Percentiles rank a stretch among this genome's conserved stretches.
Conservation (phyloP, 2,113 vertebrate species). For the Chinchilla lanigera region DNA sequence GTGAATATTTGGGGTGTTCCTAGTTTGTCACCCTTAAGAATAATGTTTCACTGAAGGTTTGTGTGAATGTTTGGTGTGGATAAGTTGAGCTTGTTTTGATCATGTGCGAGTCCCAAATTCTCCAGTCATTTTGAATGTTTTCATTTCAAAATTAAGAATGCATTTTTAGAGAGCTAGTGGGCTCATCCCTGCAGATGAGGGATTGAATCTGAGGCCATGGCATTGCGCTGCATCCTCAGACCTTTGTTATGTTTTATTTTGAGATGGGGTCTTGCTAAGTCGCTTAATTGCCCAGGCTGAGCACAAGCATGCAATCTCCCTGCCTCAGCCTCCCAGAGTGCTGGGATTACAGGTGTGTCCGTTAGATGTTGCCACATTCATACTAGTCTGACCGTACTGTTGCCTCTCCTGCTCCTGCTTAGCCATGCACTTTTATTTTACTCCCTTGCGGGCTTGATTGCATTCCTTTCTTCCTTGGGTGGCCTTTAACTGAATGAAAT, state of each 20-base stretch:
- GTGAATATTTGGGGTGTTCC: not conserved
- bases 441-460: rapidly evolving
- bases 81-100: not conserved
- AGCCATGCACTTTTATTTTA: rapidly evolving
- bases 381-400: not conserved
- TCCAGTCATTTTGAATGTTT: not conserved
- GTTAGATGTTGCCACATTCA: not conserved
- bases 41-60: not conserved
- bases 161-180: not conserved
- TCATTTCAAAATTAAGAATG: not conserved
- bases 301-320: not conserved
- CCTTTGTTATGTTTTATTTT: not conserved
- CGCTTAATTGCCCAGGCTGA: not conserved
- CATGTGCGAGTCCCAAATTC: rapidly evolving
- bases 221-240: not conserved
- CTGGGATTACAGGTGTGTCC: not conserved
- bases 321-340: not conserved
- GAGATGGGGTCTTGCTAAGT: not conserved
- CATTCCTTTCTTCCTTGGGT: not conserved
- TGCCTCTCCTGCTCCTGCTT: not conserved
- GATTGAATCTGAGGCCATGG: not conserved
- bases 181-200: not conserved
- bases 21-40: not conserved
- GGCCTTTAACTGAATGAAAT: not conserved
- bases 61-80: not conserved